Evolutionary conservation across 2,797 vertebrate species (phyloP), one percentile per base, ranked within the genome.

Genomic region (Tangara arthus): DNA sequence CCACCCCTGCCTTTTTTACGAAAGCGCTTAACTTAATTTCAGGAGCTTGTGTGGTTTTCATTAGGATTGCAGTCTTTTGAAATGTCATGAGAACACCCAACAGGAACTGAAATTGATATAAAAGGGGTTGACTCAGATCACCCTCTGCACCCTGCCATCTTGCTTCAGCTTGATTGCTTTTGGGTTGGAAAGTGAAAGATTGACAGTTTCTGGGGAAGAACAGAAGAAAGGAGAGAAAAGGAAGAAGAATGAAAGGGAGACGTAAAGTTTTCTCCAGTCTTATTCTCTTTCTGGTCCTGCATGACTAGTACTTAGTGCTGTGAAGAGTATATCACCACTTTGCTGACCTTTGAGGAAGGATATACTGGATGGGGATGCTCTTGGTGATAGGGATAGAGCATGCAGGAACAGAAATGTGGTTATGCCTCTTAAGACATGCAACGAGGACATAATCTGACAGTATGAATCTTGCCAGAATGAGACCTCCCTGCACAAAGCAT

Each of bases 11-110:
- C 56, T 92, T 97, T 97, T 97, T 96, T 94, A 90, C 87, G 88
- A 82, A 97, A 97, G 87, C 89, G 96, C 92, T 97, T 98, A 98
- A 97, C 96, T 97, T 97, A 96, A 97, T 98, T 98, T 98, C 92
- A 94, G 96, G 96, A 96, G 94, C 89, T 94, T 96, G 97, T 96
- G 97, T 98, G 98, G 96, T 98, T 98, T 97, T 97, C 97, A 98
- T 98, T 98, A 98, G 96, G 96, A 94, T 92, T 23, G 34, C 96
- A 97, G 97, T 95, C 97, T 97, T 97, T 97, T 97, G 97, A 98
- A 97, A 98, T 94, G 96, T 94, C 95, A 68, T 73, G 97, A 92
- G 91, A 96, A 96, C 46, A 80, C 89, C 95, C 95, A 97, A 97
- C 93, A 97, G 96, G 98, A 98, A 97, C 95, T 93, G 95, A 97